phyloP scores from a whole-genome alignment of 2,888 invertebrate genomes.

The Euzetes globulus region DNA sequence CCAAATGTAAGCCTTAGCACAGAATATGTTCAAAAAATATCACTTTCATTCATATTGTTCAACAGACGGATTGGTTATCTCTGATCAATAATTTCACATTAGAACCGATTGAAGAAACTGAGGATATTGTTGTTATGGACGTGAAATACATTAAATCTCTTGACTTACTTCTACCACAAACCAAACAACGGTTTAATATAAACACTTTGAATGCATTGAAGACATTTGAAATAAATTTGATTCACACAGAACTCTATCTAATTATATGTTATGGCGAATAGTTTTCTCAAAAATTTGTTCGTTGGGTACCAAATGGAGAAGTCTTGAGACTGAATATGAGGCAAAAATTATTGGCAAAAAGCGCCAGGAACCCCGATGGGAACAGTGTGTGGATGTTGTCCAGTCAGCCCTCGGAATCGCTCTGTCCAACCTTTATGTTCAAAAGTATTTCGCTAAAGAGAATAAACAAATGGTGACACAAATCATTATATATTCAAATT shows the following conservation, averaged over 20 bases:
- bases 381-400: conserved; percentile 66
- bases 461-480: conserved; percentile 59
- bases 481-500: not conserved
- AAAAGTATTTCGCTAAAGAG: conserved; percentile 75
- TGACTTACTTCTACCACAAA: conserved; percentile 29
- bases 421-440: conserved; percentile 65
- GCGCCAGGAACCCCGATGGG: conserved; percentile 68
- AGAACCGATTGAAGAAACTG: conserved; percentile 54
- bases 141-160: conserved; percentile 32
- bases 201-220: not conserved
- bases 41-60: too few species aligned
- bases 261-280: conserved; percentile 87
- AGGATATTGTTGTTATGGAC: conserved; percentile 69
- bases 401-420: conserved; percentile 40
- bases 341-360: conserved; percentile 65
- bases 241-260: conserved; percentile 56
- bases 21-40: not conserved
- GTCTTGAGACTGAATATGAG: conserved; percentile 69
- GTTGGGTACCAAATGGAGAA: conserved; percentile 50
- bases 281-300: conserved; percentile 45
- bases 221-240: not conserved
- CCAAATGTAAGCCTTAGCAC: conserved; percentile 53
- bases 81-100: conserved; percentile 72
- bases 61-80: conserved; percentile 49
- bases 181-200: conserved; percentile 16